A percentile compares a stretch with the other conserved stretches of the same genome.
Conservation (phyloP, 2,113 vertebrate species). For the Centropus unirufus region DNA sequence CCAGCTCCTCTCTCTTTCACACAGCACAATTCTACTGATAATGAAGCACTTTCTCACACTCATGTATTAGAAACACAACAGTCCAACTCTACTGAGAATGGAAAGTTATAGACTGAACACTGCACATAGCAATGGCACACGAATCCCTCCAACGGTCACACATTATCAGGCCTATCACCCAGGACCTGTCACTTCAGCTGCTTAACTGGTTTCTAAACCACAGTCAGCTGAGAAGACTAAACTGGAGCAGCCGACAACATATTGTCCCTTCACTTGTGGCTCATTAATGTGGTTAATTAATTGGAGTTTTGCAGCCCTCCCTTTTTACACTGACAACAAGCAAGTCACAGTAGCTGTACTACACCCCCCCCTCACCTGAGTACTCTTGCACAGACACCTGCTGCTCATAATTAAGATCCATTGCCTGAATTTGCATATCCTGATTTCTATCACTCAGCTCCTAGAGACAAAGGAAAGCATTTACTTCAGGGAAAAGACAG, state of each 20-base stretch:
- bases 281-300: constrained; percentile 91
- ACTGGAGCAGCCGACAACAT: background rate
- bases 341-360: constrained; percentile 54
- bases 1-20: too few relatives aligned
- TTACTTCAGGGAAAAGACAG: constrained; percentile 79
- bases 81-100: too few relatives aligned
- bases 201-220: background rate
- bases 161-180: too few relatives aligned
- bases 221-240: background rate
- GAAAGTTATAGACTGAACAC: too few relatives aligned
- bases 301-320: constrained; percentile 70
- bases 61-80: too few relatives aligned
- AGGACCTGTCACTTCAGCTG: background rate
- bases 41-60: too few relatives aligned
- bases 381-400: constrained; percentile 86
- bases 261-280: constrained; percentile 47
- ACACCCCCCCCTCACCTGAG: constrained; percentile 85
- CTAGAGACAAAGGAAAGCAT: constrained; percentile 73
- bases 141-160: too few relatives aligned
- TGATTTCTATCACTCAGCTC: constrained; percentile 82
- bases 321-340: constrained; percentile 68
- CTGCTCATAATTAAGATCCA: constrained; percentile 90
- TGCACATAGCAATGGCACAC: too few relatives aligned
- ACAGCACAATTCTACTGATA: too few relatives aligned
- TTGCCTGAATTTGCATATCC: constrained; percentile 85